Evolutionary conservation across 2,113 vertebrate genomes (phyloP), one percentile per base, ranked within the genome.

Genomic region (Pseudopodoces humilis): DNA sequence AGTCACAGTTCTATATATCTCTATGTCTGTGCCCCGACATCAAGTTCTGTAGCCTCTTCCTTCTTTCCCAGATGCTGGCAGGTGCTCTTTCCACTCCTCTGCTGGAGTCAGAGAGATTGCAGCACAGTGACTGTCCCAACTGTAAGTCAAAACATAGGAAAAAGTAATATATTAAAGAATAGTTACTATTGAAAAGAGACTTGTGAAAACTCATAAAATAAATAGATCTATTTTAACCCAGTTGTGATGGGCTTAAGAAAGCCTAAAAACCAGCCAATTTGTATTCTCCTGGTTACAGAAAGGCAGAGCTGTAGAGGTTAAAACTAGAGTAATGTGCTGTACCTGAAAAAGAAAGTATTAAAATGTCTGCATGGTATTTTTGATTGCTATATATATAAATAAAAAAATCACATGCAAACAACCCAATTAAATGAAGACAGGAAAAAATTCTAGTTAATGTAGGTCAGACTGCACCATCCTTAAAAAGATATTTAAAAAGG

Each of bases 261-360:
- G 3, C 5, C 4, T 6, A 3, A 22, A 68, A 25, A 1, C 1
- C 3, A n/a, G 11, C 7, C 11, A 18, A 3, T 13, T 16, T 14
- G 6, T 37, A 2, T 6, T 77, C 4, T 50, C 20, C 27, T 70
- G 10, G 16, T 65, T 35, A 31, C 10, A 86, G 30, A 46, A 47
- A 78, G 27, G 20, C 19, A 47, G 52, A 56, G 7, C 16, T 67
- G 6, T 15, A 35, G 9, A 41, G 15, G 7, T 68, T 7, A 11
- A 56, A 90, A 47, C 2, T 19, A 10, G 9, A 15, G 21, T n/a
- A 13, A 33, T 15, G 11, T 69, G 11, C n/a, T 72, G 16, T 70
- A 46, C 9, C 9, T 22, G 31, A 77, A 80, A 83, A 76, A 10
- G 20, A 47, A 43, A 60, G 27, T 21, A 27, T 4, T 52, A 37